Percentiles rank a stretch among this genome's conserved stretches.
Evolutionary conservation across 2,113 vertebrate species (phyloP).

Genomic region (Cyphomyrus plagiostoma): DNA sequence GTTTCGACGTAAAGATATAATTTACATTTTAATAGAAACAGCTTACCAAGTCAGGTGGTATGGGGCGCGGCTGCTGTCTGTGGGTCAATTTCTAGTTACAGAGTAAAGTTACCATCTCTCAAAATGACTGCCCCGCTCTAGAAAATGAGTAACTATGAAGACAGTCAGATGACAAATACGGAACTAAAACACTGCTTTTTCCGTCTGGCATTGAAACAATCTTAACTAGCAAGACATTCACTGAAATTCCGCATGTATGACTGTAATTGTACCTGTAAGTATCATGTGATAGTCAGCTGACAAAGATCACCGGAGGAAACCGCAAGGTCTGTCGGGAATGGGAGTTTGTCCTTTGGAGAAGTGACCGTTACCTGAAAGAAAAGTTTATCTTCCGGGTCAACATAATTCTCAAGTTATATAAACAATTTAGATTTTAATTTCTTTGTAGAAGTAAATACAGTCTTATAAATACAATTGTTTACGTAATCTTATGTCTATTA

Average conservation of each 20-base stretch:
- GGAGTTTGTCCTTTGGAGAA: constrained; percentile 13
- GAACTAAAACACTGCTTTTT: not conserved
- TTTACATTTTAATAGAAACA: not conserved
- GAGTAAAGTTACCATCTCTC: constrained; percentile 14
- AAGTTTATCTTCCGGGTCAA: constrained; percentile 17
- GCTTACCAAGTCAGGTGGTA: constrained; percentile 6
- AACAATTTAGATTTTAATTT: not conserved
- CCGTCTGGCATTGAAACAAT: constrained; percentile 1
- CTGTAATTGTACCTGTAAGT: constrained; percentile 27
- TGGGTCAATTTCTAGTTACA: not conserved
- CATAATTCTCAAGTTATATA: not conserved
- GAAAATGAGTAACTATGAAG: constrained; percentile 17
- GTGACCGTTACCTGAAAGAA: not conserved
- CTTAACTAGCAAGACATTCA: not conserved
- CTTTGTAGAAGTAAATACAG: not conserved
- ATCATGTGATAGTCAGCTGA: constrained; percentile 61
- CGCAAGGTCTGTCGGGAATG: constrained; percentile 23
- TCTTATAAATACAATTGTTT: not conserved
- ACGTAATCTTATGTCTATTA: not conserved
- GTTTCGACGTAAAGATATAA: not conserved
- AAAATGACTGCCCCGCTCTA: not conserved
- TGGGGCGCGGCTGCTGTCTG: constrained; percentile 17
- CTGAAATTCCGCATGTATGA: not conserved
- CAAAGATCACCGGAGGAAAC: not conserved
- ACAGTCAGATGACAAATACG: constrained; percentile 2